A percentile compares a stretch with the other conserved stretches of the same genome.
These are phyloP conservation scores for Oscheius sp. DNA, from an alignment of 2,888 invertebrate species.

Conservation along the genomic window DNA sequence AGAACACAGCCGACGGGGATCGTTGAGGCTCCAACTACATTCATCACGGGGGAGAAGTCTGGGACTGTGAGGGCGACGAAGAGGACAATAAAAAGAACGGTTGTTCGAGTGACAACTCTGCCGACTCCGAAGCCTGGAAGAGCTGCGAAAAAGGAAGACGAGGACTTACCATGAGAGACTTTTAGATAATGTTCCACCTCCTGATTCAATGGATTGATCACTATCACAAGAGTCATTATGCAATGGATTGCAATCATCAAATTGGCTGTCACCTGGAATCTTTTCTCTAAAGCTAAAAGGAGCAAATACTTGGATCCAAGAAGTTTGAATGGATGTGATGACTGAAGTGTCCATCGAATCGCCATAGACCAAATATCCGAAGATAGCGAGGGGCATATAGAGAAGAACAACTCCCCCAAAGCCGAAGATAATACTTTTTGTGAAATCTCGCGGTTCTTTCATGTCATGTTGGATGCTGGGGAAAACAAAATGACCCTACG, in stretches of 20 bases:
- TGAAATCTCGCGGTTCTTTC: slow-evolving; percentile 81
- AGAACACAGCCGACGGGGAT: slow-evolving; percentile 63
- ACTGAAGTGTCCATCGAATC: slow-evolving; percentile 62
- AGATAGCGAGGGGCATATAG: slow-evolving; percentile 65
- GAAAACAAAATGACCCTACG: no score
- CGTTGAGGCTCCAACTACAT: slow-evolving; percentile 56
- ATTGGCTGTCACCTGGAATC: slow-evolving; percentile 58
- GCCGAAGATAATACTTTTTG: slow-evolving; percentile 76
- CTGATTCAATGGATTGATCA: slow-evolving; percentile 67
- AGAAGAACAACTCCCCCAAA: slow-evolving; percentile 62
- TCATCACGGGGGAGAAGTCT: slow-evolving; percentile 66
- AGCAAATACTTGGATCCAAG: slow-evolving; percentile 49
- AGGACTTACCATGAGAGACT: slow-evolving; percentile 54
- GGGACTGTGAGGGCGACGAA: slow-evolving; percentile 64
- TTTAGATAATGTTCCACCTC: slow-evolving; percentile 65
- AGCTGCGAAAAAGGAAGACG: neutral
- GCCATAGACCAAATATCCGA: slow-evolving; percentile 67
- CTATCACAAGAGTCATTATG: slow-evolving; percentile 66
- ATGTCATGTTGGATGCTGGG: no score
- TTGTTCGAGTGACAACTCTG: slow-evolving; percentile 56
- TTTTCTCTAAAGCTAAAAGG: neutral
- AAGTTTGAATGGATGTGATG: slow-evolving; percentile 60
- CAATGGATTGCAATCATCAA: slow-evolving; percentile 69
- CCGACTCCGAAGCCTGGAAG: slow-evolving; percentile 59
- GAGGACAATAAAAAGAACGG: slow-evolving; percentile 56